Percentiles rank a stretch among this genome's conserved stretches.
These are phyloP conservation scores for Eueremaeus valkanovi DNA, from an alignment of 2,888 invertebrate genomes.

Conservation along the genomic window DNA sequence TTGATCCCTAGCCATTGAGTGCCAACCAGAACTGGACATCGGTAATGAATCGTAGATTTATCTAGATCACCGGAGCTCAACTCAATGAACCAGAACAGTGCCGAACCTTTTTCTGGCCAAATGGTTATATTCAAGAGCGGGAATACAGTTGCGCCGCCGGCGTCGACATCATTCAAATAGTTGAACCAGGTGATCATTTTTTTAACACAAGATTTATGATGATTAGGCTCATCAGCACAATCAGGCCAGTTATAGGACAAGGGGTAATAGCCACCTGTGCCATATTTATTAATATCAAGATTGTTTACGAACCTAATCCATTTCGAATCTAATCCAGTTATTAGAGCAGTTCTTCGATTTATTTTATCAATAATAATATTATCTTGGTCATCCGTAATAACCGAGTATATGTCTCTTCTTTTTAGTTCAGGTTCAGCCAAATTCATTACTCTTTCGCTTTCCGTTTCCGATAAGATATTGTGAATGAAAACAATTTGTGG, in stretches of 20 bases:
- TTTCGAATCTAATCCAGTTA: too few relatives aligned
- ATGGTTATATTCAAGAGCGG: constrained; percentile 76
- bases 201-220: constrained; percentile 65
- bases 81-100: constrained; percentile 93
- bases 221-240: constrained; percentile 59
- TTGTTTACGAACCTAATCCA: too few relatives aligned
- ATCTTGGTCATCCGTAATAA: too few relatives aligned
- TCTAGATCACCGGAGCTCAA: constrained; percentile 88
- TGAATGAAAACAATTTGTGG: constrained; percentile 82
- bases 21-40: constrained; percentile 92
- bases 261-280: too few relatives aligned
- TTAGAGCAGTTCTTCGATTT: too few relatives aligned
- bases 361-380: too few relatives aligned
- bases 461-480: constrained; percentile 78
- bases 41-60: constrained; percentile 84
- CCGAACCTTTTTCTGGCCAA: constrained; percentile 83
- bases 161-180: constrained; percentile 84
- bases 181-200: constrained; percentile 93
- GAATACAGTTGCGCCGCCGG: constrained; percentile 97
- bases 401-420: too few relatives aligned
- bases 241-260: constrained; percentile 63
- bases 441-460: constrained; percentile 59
- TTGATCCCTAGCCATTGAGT: constrained; percentile 74
- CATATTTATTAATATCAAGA: too few relatives aligned
- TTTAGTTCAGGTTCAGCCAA: too few relatives aligned